Conservation (phyloP, 2,113 vertebrate genomes). For the Irena cyanogastra region DNA sequence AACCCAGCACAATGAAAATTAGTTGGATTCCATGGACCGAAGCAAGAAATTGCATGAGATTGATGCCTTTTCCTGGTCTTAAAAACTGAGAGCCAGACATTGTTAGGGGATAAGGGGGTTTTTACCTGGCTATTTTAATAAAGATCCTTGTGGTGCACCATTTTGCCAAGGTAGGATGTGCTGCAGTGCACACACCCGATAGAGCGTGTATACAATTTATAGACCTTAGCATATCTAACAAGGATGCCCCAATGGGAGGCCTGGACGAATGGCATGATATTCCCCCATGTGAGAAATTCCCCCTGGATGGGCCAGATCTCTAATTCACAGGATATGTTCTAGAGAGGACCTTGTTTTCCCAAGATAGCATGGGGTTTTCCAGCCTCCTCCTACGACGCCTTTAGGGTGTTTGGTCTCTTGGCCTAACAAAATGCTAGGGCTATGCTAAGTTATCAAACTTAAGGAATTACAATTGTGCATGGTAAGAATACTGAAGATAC, state of each 20-base stretch:
- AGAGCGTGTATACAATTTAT: rapidly evolving
- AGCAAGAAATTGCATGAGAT: background rate
- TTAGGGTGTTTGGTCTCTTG: too few relatives aligned
- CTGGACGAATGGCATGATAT: background rate
- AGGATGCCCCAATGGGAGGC: background rate
- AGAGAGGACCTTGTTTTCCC: background rate
- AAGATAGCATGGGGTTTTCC: rapidly evolving
- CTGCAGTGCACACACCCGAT: rapidly evolving
- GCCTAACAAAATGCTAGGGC: background rate
- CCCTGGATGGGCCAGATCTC: background rate
- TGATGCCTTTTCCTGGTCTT: background rate
- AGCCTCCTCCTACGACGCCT: background rate
- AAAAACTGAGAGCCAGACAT: background rate
- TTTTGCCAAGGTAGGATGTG: rapidly evolving
- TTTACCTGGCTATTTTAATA: background rate
- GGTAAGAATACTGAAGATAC: background rate
- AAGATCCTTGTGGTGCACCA: background rate
- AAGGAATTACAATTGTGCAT: background rate
- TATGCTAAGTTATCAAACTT: background rate
- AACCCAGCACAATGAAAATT: background rate
- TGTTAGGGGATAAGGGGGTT: background rate
- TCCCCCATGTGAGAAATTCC: too few relatives aligned
- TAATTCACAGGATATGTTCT: background rate
- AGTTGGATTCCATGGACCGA: background rate
- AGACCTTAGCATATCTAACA: background rate